phyloP scores from a whole-genome alignment of 2,888 invertebrate species.

The Actias luna region DNA sequence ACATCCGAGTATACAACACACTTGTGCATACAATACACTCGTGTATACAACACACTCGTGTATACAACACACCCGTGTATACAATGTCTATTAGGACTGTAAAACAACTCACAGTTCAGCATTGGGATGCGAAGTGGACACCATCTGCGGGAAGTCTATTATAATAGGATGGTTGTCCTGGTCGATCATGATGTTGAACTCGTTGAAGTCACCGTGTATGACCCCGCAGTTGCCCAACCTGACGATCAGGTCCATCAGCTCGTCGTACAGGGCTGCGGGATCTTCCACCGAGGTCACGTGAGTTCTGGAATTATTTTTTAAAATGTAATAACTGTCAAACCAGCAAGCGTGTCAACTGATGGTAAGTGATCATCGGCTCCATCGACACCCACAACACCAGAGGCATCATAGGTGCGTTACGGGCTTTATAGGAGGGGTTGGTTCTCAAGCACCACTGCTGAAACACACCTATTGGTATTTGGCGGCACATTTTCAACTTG shows the following conservation, averaged over 20 bases:
- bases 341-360: too few relatives aligned
- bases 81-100: not conserved
- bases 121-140: constrained; percentile 95
- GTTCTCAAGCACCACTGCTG: too few relatives aligned
- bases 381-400: too few relatives aligned
- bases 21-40: not conserved
- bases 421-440: too few relatives aligned
- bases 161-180: constrained; percentile 90
- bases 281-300: constrained; percentile 84
- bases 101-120: constrained; percentile 87
- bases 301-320: constrained; percentile 66
- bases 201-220: constrained; percentile 99
- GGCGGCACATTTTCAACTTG: too few relatives aligned
- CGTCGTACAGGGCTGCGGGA: constrained; percentile 91
- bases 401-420: too few relatives aligned
- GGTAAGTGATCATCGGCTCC: not conserved
- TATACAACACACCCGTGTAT: not conserved
- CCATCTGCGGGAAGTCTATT: constrained; percentile 99
- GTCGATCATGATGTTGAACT: constrained; percentile 97
- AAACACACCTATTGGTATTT: too few relatives aligned
- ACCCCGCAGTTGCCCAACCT: constrained; percentile 96
- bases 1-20: too few relatives aligned
- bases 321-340: too few relatives aligned
- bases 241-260: constrained; percentile 96
- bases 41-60: not conserved